These are phyloP conservation scores for Melanophora roralis DNA, from an alignment of 2,888 invertebrate genomes.

Conservation along the genomic window DNA sequence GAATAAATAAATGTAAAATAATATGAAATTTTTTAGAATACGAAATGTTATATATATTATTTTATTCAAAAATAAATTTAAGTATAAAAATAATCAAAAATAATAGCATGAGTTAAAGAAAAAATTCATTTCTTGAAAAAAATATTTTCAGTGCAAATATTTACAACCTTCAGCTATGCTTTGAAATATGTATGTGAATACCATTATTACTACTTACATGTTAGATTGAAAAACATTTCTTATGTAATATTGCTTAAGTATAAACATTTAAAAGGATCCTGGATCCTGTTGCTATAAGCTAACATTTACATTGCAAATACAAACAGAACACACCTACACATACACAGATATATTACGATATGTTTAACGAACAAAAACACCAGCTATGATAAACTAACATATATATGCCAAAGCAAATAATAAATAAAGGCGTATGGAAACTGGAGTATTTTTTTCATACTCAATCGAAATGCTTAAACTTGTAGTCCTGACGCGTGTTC, in stretches of 20 bases:
- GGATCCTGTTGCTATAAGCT: background rate
- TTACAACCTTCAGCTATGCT: too few relatives aligned
- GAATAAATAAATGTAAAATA: too few relatives aligned
- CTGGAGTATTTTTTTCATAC: background rate
- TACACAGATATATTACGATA: background rate
- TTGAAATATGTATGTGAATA: slow-evolving; percentile 12
- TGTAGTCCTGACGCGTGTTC: slow-evolving; percentile 37
- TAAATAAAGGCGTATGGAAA: background rate
- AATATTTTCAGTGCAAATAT: too few relatives aligned
- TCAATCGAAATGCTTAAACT: slow-evolving; percentile 11
- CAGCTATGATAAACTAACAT: too few relatives aligned
- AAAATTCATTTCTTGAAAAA: too few relatives aligned
- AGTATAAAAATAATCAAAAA: too few relatives aligned
- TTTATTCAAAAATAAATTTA: too few relatives aligned
- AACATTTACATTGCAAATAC: background rate
- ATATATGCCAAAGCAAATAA: background rate
- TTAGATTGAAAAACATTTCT: slow-evolving; percentile 22
- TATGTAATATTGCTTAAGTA: slow-evolving; percentile 3
- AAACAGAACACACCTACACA: background rate
- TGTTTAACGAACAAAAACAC: background rate
- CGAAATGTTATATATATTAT: too few relatives aligned
- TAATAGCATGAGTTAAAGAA: too few relatives aligned
- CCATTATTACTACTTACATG: background rate
- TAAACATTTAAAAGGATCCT: slow-evolving; percentile 26
- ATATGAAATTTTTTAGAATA: too few relatives aligned